phyloP scores from a whole-genome alignment of 2,797 vertebrate species.

The Clarias pachynema region DNA sequence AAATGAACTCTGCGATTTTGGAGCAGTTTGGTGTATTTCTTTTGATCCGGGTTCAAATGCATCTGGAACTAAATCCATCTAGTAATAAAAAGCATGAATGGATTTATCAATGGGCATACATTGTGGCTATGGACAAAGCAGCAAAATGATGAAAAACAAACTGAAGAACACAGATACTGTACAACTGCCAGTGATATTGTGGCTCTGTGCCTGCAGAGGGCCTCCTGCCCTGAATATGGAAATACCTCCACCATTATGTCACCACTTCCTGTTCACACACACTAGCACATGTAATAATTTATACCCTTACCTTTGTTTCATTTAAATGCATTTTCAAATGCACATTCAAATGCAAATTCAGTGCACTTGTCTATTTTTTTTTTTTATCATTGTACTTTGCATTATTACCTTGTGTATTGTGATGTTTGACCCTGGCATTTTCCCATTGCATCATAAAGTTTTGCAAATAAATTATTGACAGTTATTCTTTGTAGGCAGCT shows the following conservation, averaged over 20 bases:
- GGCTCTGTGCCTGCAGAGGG: neutral
- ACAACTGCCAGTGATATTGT: neutral
- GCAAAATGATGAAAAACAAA: neutral
- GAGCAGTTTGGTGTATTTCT: neutral
- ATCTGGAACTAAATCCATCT: neutral
- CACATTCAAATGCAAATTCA: neutral
- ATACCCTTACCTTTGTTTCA: neutral
- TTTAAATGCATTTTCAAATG: neutral
- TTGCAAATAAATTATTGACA: neutral
- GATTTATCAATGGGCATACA: neutral
- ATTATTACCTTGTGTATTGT: neutral
- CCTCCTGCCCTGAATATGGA: neutral
- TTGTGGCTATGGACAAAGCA: neutral
- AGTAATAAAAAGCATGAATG: neutral
- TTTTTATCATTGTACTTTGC: neutral
- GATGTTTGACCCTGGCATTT: neutral
- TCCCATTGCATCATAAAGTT: neutral
- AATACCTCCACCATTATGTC: neutral
- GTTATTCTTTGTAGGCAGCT: neutral
- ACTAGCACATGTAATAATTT: neutral
- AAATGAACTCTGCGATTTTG: neutral
- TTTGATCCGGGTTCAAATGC: neutral
- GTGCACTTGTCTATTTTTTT: neutral
- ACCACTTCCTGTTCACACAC: neutral
- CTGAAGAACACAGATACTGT: neutral